These are phyloP conservation scores for Notechis scutatus DNA, from an alignment of 2,113 vertebrate genomes.

Conservation along the genomic window DNA sequence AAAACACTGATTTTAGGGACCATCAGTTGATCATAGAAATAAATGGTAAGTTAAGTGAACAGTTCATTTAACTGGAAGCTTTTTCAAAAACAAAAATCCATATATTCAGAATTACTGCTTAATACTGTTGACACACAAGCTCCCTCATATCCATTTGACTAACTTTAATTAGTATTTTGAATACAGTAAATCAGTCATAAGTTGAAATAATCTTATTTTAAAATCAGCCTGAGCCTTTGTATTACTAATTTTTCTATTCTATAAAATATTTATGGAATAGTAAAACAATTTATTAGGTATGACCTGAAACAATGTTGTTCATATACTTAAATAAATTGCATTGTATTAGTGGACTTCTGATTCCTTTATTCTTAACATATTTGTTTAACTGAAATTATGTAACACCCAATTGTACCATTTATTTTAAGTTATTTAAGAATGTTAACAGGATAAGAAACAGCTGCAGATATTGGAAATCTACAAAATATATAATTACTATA, in stretches of 20 bases:
- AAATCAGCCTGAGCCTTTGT: conserved; percentile 15
- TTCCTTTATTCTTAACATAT: conserved; percentile 51
- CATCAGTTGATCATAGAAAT: neutral
- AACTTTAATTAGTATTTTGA: conserved; percentile 1
- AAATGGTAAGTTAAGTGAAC: neutral
- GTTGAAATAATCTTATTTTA: conserved; percentile 34
- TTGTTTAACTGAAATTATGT: conserved; percentile 61
- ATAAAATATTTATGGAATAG: neutral
- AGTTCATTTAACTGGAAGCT: neutral
- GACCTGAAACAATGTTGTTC: conserved; percentile 1
- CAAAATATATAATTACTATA: conserved; percentile 72
- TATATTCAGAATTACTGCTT: neutral
- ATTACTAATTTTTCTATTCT: neutral
- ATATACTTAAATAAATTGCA: conserved; percentile 11
- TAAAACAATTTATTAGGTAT: neutral
- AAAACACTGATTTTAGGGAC: neutral
- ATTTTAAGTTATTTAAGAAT: conserved; percentile 66
- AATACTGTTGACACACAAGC: neutral
- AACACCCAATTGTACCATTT: conserved; percentile 60
- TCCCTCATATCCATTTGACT: neutral
- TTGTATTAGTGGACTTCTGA: conserved; percentile 38
- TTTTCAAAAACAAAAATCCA: neutral
- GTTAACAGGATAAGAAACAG: conserved; percentile 69
- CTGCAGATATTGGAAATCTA: conserved; percentile 75
- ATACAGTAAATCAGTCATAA: conserved; percentile 23